phyloP scores from a whole-genome alignment of 2,113 vertebrate genomes.

The Progne subis region DNA sequence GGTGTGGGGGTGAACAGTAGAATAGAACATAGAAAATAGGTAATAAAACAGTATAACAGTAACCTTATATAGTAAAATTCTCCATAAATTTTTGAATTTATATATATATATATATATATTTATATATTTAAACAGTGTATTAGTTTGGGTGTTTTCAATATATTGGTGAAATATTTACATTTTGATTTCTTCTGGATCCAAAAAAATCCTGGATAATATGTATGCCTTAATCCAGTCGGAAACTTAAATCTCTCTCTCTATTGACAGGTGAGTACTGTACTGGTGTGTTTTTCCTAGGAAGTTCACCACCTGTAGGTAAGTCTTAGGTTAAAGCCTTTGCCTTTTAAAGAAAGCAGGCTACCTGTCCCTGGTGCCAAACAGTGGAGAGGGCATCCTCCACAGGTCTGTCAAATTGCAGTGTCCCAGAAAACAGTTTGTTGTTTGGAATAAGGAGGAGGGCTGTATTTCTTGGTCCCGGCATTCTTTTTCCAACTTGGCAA shows the following conservation, averaged over 20 bases:
- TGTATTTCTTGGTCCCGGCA: constrained; percentile 87
- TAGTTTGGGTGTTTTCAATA: constrained; percentile 70
- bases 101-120: constrained; percentile 33
- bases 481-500: constrained; percentile 95
- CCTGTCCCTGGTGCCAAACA: not conserved
- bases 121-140: constrained; percentile 71
- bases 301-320: constrained; percentile 48
- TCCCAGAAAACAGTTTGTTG: constrained; percentile 94
- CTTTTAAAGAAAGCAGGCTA: constrained; percentile 53
- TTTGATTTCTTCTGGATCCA: constrained; percentile 76
- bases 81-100: constrained; percentile 69
- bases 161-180: constrained; percentile 80
- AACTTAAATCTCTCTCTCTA: constrained; percentile 62
- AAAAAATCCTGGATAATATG: constrained; percentile 76
- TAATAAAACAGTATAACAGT: constrained; percentile 78
- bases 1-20: constrained; percentile 19
- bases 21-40: constrained; percentile 79
- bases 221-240: constrained; percentile 65
- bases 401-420: constrained; percentile 88
- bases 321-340: constrained; percentile 44
- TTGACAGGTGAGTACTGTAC: constrained; percentile 71
- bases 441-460: constrained; percentile 90
- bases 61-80: constrained; percentile 80
- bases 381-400: not conserved
- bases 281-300: constrained; percentile 29